Conservation (phyloP, 1,140 invertebrate genomes). For the Bilobella aurantiaca region DNA sequence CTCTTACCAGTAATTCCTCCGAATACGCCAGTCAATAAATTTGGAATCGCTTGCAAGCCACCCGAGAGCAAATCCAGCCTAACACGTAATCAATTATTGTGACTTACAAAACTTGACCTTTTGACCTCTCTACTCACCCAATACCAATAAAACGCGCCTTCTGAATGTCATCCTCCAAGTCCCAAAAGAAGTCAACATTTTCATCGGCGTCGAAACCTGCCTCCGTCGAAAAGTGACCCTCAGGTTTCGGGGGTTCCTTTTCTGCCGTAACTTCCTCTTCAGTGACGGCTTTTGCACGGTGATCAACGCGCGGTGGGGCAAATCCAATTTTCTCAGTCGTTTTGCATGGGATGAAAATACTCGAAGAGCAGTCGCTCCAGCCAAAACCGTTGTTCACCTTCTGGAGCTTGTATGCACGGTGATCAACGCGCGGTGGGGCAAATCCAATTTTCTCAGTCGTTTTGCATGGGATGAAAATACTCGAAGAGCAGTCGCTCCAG, state of each 20-base stretch:
- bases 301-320: too few relatives aligned
- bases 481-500: neutral
- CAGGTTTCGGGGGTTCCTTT: neutral
- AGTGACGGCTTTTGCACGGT: too few relatives aligned
- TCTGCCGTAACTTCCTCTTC: neutral
- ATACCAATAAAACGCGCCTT: slow-evolving; percentile 1
- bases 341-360: slow-evolving; percentile 5
- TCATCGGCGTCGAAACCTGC: neutral
- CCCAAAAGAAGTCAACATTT: neutral
- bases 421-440: neutral
- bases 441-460: neutral
- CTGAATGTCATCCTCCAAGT: slow-evolving; percentile 2
- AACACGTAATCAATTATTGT: neutral
- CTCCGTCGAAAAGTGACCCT: too few relatives aligned
- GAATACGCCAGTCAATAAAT: neutral
- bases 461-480: slow-evolving; percentile 5
- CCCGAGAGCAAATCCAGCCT: slow-evolving; percentile 1
- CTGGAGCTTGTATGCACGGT: neutral
- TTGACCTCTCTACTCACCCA: too few relatives aligned
- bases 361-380: neutral
- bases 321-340: neutral
- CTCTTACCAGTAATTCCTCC: neutral
- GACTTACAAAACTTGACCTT: neutral
- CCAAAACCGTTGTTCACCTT: slow-evolving; percentile 1
- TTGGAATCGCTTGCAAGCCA: neutral